A percentile compares a stretch with the other conserved stretches of the same genome.
These are phyloP conservation scores for Thermophis baileyi DNA, from an alignment of 2,113 vertebrate species.

Conservation along the genomic window DNA sequence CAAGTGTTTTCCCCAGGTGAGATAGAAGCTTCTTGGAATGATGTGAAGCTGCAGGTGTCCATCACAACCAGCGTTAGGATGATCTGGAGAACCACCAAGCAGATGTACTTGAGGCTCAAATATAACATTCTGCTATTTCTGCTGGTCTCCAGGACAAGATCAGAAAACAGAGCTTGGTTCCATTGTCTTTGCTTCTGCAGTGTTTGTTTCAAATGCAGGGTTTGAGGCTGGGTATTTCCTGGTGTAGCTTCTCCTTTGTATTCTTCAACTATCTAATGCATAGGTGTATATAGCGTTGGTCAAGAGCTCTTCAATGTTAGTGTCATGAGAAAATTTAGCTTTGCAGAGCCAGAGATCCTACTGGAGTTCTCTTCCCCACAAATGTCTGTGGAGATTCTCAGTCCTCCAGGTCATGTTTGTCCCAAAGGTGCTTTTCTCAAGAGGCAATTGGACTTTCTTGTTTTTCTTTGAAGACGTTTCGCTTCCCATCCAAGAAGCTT, in stretches of 20 bases:
- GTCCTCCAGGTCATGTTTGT: too few species aligned
- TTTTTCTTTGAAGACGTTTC: too few species aligned
- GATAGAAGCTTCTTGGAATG: accelerated
- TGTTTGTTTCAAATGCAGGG: slow-evolving; percentile 14
- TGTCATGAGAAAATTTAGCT: slow-evolving; percentile 42
- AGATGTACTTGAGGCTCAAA: background rate
- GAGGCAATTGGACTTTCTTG: too few species aligned
- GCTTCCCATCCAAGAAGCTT: too few species aligned
- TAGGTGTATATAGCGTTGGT: slow-evolving; percentile 32
- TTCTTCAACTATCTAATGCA: slow-evolving; percentile 39
- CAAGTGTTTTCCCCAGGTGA: background rate
- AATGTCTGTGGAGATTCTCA: background rate
- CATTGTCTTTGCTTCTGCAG: background rate
- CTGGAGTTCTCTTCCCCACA: background rate
- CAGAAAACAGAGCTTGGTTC: background rate
- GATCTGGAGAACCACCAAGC: accelerated
- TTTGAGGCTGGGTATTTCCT: background rate
- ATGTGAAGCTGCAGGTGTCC: background rate
- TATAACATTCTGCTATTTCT: accelerated
- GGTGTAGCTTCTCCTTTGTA: slow-evolving; percentile 12
- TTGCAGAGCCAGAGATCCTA: slow-evolving; percentile 5
- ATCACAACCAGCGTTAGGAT: accelerated
- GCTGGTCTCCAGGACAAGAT: background rate
- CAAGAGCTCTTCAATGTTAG: slow-evolving; percentile 27
- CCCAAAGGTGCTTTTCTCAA: too few species aligned